phyloP scores from a whole-genome alignment of 2,113 vertebrate genomes.

The Seriola aureovittata region DNA sequence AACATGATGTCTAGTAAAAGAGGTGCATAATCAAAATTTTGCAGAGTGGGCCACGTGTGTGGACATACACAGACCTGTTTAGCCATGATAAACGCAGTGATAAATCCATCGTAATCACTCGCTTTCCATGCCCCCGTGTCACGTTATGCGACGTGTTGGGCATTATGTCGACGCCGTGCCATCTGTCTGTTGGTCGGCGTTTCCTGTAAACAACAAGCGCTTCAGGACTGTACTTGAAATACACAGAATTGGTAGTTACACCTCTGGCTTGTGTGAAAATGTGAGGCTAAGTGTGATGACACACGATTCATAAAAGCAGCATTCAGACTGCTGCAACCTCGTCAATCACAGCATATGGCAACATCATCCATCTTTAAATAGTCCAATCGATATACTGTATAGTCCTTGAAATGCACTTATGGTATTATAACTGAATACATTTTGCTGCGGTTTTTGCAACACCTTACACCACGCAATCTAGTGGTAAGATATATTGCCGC shows the following conservation, averaged over 20 bases:
- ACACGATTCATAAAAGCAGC: background rate
- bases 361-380: background rate
- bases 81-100: constrained; percentile 4
- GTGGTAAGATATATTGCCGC: too few species aligned
- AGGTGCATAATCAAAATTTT: constrained; percentile 1
- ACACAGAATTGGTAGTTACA: background rate
- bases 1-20: background rate
- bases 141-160: background rate
- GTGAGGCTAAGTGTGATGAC: background rate
- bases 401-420: background rate
- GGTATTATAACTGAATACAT: background rate
- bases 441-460: background rate
- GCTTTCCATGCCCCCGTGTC: background rate
- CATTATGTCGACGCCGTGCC: background rate
- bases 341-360: background rate
- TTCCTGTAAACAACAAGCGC: background rate
- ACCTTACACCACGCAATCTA: too few species aligned
- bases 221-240: background rate
- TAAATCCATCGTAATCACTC: constrained; percentile 10
- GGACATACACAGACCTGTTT: constrained; percentile 9
- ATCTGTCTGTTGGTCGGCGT: background rate
- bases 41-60: constrained; percentile 2
- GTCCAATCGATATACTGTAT: background rate
- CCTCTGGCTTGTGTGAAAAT: background rate
- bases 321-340: background rate